phyloP scores from a whole-genome alignment of 2,888 invertebrate species.

The Anaspis maculata region DNA sequence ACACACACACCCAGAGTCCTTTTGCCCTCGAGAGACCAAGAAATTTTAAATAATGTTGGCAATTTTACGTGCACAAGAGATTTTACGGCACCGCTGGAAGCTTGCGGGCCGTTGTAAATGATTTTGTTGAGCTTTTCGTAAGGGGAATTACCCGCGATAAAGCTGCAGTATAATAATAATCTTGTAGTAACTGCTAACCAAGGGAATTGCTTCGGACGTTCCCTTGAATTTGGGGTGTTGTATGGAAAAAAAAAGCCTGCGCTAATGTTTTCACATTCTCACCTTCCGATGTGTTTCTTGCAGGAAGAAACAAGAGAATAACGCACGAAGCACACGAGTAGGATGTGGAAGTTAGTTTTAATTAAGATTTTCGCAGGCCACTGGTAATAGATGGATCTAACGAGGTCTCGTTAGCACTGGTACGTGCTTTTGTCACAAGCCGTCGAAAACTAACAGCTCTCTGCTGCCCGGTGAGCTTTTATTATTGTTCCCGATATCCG shows the following conservation, averaged over 20 bases:
- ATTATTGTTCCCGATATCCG: constrained; percentile 7
- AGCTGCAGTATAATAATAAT: not conserved
- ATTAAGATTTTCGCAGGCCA: constrained; percentile 17
- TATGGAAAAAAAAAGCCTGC: too few relatives aligned
- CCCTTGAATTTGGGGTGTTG: too few relatives aligned
- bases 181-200: too few relatives aligned
- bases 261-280: too few relatives aligned
- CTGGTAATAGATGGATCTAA: constrained; percentile 29
- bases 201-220: too few relatives aligned
- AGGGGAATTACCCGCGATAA: not conserved
- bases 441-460: constrained; percentile 22
- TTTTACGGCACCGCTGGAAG: not conserved
- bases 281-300: too few relatives aligned
- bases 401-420: constrained; percentile 29
- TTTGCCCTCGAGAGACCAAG: too few relatives aligned
- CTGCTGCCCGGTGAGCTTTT: constrained; percentile 5
- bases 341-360: constrained; percentile 9
- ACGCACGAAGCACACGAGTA: not conserved
- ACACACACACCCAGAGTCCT: constrained; percentile 1
- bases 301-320: too few relatives aligned
- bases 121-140: too few relatives aligned
- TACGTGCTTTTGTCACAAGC: constrained; percentile 31
- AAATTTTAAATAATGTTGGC: not conserved
- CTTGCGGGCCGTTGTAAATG: too few relatives aligned
- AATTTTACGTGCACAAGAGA: not conserved